Base-by-base conservation (phyloP, 2,888 invertebrate genomes). In the Drosophila setosimentum region DNA sequence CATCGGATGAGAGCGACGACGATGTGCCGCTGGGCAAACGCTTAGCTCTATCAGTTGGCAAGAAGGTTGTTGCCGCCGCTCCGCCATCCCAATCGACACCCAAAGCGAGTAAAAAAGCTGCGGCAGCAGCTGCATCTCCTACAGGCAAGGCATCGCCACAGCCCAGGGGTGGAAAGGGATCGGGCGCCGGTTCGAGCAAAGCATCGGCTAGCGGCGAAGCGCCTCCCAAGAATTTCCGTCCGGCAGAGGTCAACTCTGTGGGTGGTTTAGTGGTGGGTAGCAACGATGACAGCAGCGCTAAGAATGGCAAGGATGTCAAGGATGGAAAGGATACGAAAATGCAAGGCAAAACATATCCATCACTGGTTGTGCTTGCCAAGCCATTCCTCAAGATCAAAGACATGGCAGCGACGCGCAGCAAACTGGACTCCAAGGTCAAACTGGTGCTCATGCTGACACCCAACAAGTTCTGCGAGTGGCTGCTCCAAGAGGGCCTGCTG, bases 401-500 rank as follows among this genome's bases (percentile, higher is more conserved):
- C 74, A 93, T 94, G 48, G 93, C 94, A 0, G 92, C 94, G 0
- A 96, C 96, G 84, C 94, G 96, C 18, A 93, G 94, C 1, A 93
- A 94, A 29, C 93, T 96, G 5, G 97, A 98, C 93, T 95, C 95
- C 45, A 96, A 96, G 92, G 97, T 98, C 1, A 98, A 97, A 92
- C 94, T 95, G 2, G 96, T 97, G 6, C 93, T 98, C 18, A 96
- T 97, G 95, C 95, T 96, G 90, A 95, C 96, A 0, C 96, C 97
- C 0, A 96, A 97, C 77, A 97, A 97, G 93, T 97, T 97, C 91
- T 97, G 97, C 0, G 98, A 98, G 93, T 98, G 97, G 97, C 94
- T 98, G 59, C 96, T 98, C 68, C 97, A 97, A 90, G 96, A 97
- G 91, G 97, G 97, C 0, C 92, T 97, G 2, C 95, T 98, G 3